Evolutionary conservation across 2,888 invertebrate species (phyloP), one percentile per base, ranked within the genome.

Genomic region (Nephrotoma guestfalica): DNA sequence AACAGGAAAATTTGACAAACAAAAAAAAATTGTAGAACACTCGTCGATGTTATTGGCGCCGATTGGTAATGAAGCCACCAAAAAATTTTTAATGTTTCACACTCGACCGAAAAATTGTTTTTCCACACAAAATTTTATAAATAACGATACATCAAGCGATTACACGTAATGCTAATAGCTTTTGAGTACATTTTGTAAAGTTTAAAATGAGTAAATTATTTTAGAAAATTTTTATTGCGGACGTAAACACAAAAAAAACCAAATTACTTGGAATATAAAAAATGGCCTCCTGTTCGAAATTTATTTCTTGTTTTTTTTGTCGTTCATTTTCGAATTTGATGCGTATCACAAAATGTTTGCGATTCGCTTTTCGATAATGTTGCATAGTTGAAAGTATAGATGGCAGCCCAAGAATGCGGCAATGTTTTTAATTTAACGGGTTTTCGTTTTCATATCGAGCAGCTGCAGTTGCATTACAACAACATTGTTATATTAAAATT

Each of bases 231-330:
- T 85, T 85, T 43, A 85, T 85, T 85, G 85, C 41, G 85, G 42
- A 85, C 85, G 85, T 85, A 85, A 85, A 85, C 85, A 85, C 85
- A 85, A 84, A 84, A 83, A 57, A 71, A 71, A 18, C 71, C 71
- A 41, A 84, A 41, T 84, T 84, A 41, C 15, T 42, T 41, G 42
- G 41, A 84, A 84, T 84, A 84, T 15, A 84, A 84, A 84, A 84
- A 84, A 84, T 84, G 84, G 84, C 84, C n/a, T 84, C 84, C 13
- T 84, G 41, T 41, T 84, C 84, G 84, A 84, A n/a, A 84, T 84
- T 84, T 40, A 13, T 42, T 41, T 41, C 9, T 41, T 18, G n/a
- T 30, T 71, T 71, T 71, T 71, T 18, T 51, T 15, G 51, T 15
- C 51, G 18, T 71, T 71, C 71, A 71, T 71, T 71, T 30, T 30